Evolutionary conservation across 2,113 vertebrate species (phyloP).

Genomic region (Lethenteron camtschaticum): DNA sequence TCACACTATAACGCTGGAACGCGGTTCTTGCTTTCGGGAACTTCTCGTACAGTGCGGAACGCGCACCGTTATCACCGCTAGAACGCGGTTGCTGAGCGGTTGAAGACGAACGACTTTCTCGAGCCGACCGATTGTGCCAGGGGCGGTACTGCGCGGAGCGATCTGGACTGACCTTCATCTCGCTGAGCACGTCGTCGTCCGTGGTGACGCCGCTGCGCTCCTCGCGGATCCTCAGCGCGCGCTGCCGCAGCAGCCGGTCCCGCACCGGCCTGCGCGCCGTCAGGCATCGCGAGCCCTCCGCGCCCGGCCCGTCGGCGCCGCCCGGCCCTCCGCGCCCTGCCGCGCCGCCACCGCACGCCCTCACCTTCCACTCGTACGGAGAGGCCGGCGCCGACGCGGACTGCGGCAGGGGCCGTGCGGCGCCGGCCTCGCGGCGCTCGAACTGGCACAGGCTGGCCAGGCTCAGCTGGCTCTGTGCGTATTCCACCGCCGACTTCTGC

Average conservation of each 20-base stretch:
- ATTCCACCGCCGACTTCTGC: constrained; percentile 76
- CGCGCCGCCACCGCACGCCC: constrained; percentile 79
- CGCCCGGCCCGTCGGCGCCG: constrained; percentile 70
- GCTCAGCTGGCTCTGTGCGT: constrained; percentile 70
- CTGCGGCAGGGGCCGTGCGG: constrained; percentile 28
- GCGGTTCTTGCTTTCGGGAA: too few relatives aligned
- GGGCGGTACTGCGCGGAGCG: too few relatives aligned
- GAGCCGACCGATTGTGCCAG: too few relatives aligned
- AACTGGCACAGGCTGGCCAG: constrained; percentile 47
- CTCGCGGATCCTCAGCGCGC: constrained; percentile 85
- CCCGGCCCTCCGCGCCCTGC: constrained; percentile 64
- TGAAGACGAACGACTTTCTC: too few relatives aligned
- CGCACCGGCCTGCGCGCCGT: constrained; percentile 81
- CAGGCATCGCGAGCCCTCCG: constrained; percentile 69
- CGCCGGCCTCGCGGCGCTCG: constrained; percentile 2
- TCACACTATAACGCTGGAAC: too few relatives aligned
- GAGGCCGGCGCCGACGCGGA: constrained; percentile 28
- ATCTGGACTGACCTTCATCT: constrained; percentile 38
- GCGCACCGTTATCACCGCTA: too few relatives aligned
- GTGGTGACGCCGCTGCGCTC: constrained; percentile 88
- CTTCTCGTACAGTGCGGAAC: too few relatives aligned
- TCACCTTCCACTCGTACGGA: constrained; percentile 95
- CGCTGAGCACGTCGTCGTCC: constrained; percentile 74
- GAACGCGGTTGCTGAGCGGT: too few relatives aligned
- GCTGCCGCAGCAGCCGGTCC: constrained; percentile 70